Base-by-base conservation (phyloP, 2,797 vertebrate genomes). In the Crenichthys baileyi region DNA sequence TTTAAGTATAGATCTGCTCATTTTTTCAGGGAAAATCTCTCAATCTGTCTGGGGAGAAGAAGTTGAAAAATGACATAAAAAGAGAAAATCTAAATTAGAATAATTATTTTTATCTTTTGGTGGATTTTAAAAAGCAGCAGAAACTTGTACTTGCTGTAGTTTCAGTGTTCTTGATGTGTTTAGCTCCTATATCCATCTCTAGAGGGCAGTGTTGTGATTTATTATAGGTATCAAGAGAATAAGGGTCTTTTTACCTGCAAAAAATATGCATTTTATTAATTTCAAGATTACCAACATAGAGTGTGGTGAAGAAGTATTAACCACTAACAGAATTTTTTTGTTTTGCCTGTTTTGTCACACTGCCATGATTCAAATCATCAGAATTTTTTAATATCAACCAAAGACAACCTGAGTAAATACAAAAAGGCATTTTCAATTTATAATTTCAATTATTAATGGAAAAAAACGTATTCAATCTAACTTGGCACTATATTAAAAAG, bases 141-240 rank as follows among this genome's bases (percentile, higher is more conserved):
- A 29, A 60, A 70, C 46, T 26, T 58, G 5, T n/a, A 3, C 67
- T 26, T 48, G 24, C n/a, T 44, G 13, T 1, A n/a, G 67, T 15
- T 46, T 51, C 29, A 20, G 53, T 51, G 60, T 44, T 41, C 18
- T 5, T 75, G 5, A 0, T 65, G 36, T 4, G 24, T 72, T 61
- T 46, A 20, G 4, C 80, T 41, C 72, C 75, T 15, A 24, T 11
- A 36, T 22, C 76, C 55, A 74, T 87, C 92, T 92, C 79, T 68
- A 86, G 92, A 91, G 87, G 91, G 93, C 90, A 90, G 75, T 91
- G 86, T 91, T 78, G 87, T 75, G 76, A 68, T 80, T 77, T 68
- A 71, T 79, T 5, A 36, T 55, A 88, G 56, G 73, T 67, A 71
- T 83, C 73, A 75, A 56, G 86, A 18, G 60, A 80, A 79, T 70